Evolutionary conservation across 2,113 vertebrate species (phyloP), one percentile per base, ranked within the genome.

Genomic region (Phrynosoma blainvillii): DNA sequence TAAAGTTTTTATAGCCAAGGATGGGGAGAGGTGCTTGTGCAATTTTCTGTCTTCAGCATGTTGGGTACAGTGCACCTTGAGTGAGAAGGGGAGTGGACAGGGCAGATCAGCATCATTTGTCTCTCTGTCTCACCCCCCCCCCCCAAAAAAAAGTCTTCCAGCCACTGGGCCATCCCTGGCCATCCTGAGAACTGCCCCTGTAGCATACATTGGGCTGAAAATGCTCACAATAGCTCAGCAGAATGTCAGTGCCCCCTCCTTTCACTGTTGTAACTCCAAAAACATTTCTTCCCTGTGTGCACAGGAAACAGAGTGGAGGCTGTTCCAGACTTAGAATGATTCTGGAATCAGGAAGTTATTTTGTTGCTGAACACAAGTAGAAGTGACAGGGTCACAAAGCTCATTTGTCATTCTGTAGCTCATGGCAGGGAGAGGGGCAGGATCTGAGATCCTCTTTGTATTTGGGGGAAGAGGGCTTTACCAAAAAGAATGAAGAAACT

Each of bases 351-450:
- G 87, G 16, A 84, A 78, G 20, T 47, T 84, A 9, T 56, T 47
- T 88, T 88, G 82, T 71, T 90, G 79, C 23, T 77, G 82, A 89
- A 77, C 47, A 82, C 76, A 89, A 88, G 36, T 56, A 84, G 75
- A 75, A 85, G 14, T 87, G 76, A 86, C 0, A 62, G 77, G 85
- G 87, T 89, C 86, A 70, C 52, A 42, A 71, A 79, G 87, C 62
- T 81, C 85, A 86, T 68, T 92, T 82, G 74, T 70, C 81, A 66
- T 32, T 3, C 12, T 1, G 0, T 75, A 66, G 47, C 75, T 65
- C 0, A 0, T 82, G 76, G 77, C 21, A 27, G 32, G 54, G 65
- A 70, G 27, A 30, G 59, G 16, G 5, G 20, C 78, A 85, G 79
- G 8, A 42, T 84, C 90, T 90, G 82, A 80, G 66, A 71, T 65